Percentiles rank a stretch among this genome's conserved stretches.
Evolutionary conservation across 2,797 vertebrate genomes (phyloP).

Genomic region (Sebastes vulpes): DNA sequence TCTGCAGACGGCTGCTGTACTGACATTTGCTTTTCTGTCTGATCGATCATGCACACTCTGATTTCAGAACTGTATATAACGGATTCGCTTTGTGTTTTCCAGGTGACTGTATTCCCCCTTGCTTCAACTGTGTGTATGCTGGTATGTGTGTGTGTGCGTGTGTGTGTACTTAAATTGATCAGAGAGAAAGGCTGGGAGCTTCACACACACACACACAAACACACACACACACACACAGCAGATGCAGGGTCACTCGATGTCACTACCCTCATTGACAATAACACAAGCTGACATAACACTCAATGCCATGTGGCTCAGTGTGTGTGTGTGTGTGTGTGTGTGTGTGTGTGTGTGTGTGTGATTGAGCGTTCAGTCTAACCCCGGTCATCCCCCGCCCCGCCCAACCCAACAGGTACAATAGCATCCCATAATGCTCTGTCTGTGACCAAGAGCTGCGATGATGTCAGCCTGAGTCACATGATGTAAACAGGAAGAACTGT

Average conservation of each 20-base stretch:
- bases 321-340: not conserved
- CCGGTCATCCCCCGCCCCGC: not conserved
- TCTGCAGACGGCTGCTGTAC: not conserved
- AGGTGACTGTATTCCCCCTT: not conserved
- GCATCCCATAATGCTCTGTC: constrained; percentile 28
- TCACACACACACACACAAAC: constrained; percentile 6
- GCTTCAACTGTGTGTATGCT: not conserved
- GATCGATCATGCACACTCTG: not conserved
- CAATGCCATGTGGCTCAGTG: constrained; percentile 52
- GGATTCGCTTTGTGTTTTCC: not conserved
- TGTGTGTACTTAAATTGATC: constrained; percentile 43
- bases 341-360: constrained; percentile 8
- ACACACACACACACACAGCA: constrained; percentile 13
- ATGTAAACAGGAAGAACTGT: constrained; percentile 50
- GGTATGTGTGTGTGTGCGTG: not conserved
- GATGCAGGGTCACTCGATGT: constrained; percentile 53
- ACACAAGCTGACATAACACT: constrained; percentile 65
- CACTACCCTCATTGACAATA: constrained; percentile 56
- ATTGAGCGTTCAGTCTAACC: constrained; percentile 12
- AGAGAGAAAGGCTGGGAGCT: constrained; percentile 18
- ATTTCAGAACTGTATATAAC: not conserved
- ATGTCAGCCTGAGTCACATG: constrained; percentile 31
- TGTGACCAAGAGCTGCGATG: constrained; percentile 5
- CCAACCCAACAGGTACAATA: constrained; percentile 26
- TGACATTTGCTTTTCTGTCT: not conserved